Conservation (phyloP, 2,797 vertebrate genomes). For the Pelodytes ibericus region DNA sequence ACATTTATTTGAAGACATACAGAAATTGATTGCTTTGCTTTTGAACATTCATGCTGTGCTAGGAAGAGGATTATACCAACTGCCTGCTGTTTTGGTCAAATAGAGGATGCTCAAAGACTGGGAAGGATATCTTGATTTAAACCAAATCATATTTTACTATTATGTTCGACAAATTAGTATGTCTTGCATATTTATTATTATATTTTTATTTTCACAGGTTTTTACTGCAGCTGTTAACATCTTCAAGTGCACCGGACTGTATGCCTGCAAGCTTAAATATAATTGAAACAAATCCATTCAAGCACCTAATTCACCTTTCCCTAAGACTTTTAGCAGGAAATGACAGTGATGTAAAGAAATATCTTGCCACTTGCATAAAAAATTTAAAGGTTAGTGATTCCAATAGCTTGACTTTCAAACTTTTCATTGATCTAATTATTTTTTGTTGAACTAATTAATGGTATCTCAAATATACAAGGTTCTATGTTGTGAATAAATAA, state of each 20-base stretch:
- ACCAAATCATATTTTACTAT: too few relatives aligned
- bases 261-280: conserved; percentile 26
- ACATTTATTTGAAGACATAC: conserved; percentile 28
- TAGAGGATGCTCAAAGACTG: too few relatives aligned
- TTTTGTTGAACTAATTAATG: too few relatives aligned
- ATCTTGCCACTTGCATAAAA: conserved; percentile 37
- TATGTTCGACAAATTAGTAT: too few relatives aligned
- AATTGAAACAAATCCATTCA: conserved; percentile 49
- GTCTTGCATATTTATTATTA: background rate
- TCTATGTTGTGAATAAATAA: too few relatives aligned
- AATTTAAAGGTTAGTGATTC: conserved; percentile 24
- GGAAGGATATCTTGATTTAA: too few relatives aligned
- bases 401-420: background rate
- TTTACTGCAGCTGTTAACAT: conserved; percentile 45
- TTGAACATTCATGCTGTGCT: conserved; percentile 31
- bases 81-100: conserved; percentile 26
- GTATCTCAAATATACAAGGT: too few relatives aligned
- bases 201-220: conserved; percentile 20
- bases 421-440: too few relatives aligned
- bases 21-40: conserved; percentile 35
- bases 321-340: conserved; percentile 46
- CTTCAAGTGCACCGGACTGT: conserved; percentile 13
- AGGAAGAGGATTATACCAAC: conserved; percentile 14
- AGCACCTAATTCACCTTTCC: conserved; percentile 38
- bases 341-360: conserved; percentile 36